Evolutionary conservation across 1,140 invertebrate genomes (phyloP).

Genomic region (Scaptodrosophila lebanonensis): DNA sequence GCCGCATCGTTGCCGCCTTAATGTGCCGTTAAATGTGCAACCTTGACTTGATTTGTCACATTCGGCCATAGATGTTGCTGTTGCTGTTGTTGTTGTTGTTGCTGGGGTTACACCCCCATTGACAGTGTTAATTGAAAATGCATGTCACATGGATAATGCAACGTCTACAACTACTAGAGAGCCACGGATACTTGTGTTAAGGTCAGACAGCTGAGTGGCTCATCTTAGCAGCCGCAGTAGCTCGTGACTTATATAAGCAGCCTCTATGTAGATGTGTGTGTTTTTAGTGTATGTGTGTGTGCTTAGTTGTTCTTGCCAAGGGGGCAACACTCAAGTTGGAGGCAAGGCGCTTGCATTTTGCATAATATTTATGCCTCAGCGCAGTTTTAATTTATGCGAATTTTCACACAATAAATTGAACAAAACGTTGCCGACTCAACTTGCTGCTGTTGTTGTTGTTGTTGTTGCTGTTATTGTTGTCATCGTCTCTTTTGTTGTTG

Average conservation of each 20-base stretch:
- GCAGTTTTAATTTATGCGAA: slow-evolving; percentile 65
- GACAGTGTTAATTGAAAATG: slow-evolving; percentile 64
- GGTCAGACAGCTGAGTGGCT: slow-evolving; percentile 44
- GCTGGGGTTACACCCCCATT: too few species aligned
- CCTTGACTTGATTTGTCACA: slow-evolving; percentile 53
- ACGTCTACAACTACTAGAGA: too few species aligned
- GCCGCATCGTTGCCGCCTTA: slow-evolving; percentile 42
- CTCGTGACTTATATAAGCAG: slow-evolving; percentile 69
- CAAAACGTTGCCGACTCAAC: slow-evolving; percentile 56
- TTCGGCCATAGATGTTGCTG: slow-evolving; percentile 6
- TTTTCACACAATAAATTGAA: slow-evolving; percentile 75
- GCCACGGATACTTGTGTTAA: slow-evolving; percentile 22
- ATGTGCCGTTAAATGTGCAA: neutral
- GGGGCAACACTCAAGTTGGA: too few species aligned
- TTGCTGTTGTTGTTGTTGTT: slow-evolving; percentile 20
- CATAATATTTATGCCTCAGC: slow-evolving; percentile 68
- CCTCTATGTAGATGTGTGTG: slow-evolving; percentile 34
- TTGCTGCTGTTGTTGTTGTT: slow-evolving; percentile 14
- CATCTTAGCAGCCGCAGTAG: slow-evolving; percentile 36
- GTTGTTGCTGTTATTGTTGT: slow-evolving; percentile 32
- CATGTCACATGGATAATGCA: slow-evolving; percentile 49
- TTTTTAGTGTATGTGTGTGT: neutral
- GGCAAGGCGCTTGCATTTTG: slow-evolving; percentile 52
- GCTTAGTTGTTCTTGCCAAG: slow-evolving; percentile 16
- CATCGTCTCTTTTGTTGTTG: slow-evolving; percentile 24